These are phyloP conservation scores for Brassicogethes aeneus DNA, from an alignment of 2,888 invertebrate species.

Conservation along the genomic window DNA sequence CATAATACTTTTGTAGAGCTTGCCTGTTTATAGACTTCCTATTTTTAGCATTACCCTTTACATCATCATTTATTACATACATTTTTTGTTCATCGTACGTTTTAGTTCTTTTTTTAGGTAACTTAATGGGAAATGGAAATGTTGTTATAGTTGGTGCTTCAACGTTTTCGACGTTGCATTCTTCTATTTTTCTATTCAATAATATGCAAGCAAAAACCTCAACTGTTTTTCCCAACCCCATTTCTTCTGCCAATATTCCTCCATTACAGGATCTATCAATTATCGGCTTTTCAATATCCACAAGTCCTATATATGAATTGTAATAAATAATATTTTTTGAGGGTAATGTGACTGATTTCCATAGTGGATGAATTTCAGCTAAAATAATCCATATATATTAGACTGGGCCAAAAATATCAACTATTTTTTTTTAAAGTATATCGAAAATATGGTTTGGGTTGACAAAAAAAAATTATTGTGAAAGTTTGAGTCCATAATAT, in stretches of 20 bases:
- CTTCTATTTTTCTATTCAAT: conserved; percentile 38
- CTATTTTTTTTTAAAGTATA: too few species aligned
- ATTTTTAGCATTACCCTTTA: conserved; percentile 16
- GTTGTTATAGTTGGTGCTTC: conserved; percentile 11
- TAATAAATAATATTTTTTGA: conserved; percentile 31
- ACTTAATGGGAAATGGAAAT: conserved; percentile 11
- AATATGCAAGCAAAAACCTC: conserved; percentile 62
- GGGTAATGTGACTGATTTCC: conserved; percentile 25
- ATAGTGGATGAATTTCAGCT: conserved; percentile 31
- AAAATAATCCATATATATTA: too few species aligned
- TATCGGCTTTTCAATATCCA: conserved; percentile 36
- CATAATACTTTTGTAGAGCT: conserved; percentile 32
- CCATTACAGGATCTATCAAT: conserved; percentile 40
- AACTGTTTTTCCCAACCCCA: conserved; percentile 76
- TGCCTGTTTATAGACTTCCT: conserved; percentile 22
- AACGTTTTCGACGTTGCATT: conserved; percentile 9
- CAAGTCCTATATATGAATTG: conserved; percentile 41
- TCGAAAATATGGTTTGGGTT: too few species aligned
- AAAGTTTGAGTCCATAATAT: too few species aligned
- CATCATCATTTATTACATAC: too few species aligned
- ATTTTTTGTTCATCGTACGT: conserved; percentile 20
- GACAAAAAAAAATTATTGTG: too few species aligned
- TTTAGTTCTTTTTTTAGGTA: conserved; percentile 12
- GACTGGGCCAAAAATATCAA: too few species aligned
- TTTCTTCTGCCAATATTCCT: conserved; percentile 72